Conservation (phyloP, 2,888 invertebrate genomes). For the Noctua janthe region DNA sequence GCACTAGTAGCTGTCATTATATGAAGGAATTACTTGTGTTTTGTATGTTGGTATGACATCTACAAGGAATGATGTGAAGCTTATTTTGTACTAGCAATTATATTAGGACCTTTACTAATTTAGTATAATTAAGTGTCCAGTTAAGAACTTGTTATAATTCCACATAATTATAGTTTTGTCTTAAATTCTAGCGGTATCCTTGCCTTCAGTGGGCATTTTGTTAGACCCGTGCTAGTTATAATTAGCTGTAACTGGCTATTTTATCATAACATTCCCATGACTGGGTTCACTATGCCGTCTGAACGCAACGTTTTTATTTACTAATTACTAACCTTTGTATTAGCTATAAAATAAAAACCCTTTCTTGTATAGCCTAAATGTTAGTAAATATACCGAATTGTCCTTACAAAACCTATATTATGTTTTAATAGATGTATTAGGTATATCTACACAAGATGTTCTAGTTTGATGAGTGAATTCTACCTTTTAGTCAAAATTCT, state of each 20-base stretch:
- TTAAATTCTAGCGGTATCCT: constrained; percentile 46
- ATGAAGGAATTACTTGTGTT: constrained; percentile 43
- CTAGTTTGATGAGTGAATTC: constrained; percentile 58
- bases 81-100: constrained; percentile 65
- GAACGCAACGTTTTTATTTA: constrained; percentile 36
- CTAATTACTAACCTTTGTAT: constrained; percentile 16
- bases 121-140: constrained; percentile 62
- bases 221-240: constrained; percentile 58
- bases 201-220: constrained; percentile 39
- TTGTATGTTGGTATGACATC: constrained; percentile 48
- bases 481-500: constrained; percentile 56
- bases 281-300: constrained; percentile 13
- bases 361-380: constrained; percentile 33
- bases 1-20: constrained; percentile 46
- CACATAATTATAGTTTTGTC: constrained; percentile 61
- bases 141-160: constrained; percentile 64
- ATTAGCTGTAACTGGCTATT: constrained; percentile 55
- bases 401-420: constrained; percentile 16
- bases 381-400: constrained; percentile 40
- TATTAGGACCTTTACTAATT: constrained; percentile 56
- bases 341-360: constrained; percentile 6
- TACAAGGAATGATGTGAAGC: constrained; percentile 48
- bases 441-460: constrained; percentile 43
- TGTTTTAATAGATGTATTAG: constrained; percentile 45
- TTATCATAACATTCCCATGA: constrained; percentile 47